These are phyloP conservation scores for Eleutherodactylus coqui DNA, from an alignment of 2,797 vertebrate species.

Conservation along the genomic window DNA sequence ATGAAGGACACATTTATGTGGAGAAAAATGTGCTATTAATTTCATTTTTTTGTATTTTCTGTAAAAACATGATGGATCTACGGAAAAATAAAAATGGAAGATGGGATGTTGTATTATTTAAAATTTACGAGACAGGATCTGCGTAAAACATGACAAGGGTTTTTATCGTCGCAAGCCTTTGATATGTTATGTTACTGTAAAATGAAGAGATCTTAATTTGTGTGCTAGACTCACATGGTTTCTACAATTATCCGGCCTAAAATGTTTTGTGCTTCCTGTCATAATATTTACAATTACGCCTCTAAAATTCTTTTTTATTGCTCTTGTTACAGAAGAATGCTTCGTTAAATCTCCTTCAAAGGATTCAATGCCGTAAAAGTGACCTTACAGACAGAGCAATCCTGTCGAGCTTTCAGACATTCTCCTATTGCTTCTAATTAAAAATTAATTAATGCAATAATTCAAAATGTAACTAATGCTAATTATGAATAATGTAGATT, in stretches of 20 bases:
- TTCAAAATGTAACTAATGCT: constrained; percentile 65
- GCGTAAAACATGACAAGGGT: constrained; percentile 3
- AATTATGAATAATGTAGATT: constrained; percentile 64
- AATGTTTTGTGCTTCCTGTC: constrained; percentile 41
- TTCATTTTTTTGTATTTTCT: constrained; percentile 21
- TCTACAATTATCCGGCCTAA: constrained; percentile 16
- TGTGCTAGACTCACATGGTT: constrained; percentile 9
- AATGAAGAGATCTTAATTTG: constrained; percentile 41
- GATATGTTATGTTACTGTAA: constrained; percentile 28
- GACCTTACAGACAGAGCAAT: constrained; percentile 61
- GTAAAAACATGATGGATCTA: constrained; percentile 24
- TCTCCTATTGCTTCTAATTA: constrained; percentile 64
- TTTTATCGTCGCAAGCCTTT: background rate
- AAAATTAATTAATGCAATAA: constrained; percentile 64
- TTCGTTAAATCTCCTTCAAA: constrained; percentile 55
- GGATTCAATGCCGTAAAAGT: constrained; percentile 48
- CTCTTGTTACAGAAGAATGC: constrained; percentile 31
- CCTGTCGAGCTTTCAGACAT: constrained; percentile 61
- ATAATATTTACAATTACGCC: constrained; percentile 51
- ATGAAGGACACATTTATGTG: constrained; percentile 18
- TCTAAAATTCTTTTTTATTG: constrained; percentile 22
- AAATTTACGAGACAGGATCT: constrained; percentile 6
- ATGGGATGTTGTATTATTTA: constrained; percentile 9
- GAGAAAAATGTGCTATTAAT: constrained; percentile 30
- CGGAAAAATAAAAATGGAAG: constrained; percentile 28